phyloP scores from a whole-genome alignment of 2,797 vertebrate genomes.

The Cuniculus paca region DNA sequence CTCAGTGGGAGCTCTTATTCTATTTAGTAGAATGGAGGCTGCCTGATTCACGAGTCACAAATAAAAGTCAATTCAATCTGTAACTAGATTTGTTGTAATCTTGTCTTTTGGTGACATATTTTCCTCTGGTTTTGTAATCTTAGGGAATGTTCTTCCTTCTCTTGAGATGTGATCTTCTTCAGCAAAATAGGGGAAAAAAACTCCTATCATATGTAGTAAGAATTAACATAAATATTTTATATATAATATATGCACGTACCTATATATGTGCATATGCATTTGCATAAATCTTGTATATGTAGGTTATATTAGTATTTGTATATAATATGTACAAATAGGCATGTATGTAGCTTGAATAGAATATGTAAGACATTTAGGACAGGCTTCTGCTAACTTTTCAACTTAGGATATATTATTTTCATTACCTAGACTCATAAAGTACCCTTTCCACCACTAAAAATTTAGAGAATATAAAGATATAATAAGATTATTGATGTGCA shows the following conservation, averaged over 20 bases:
- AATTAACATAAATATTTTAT: neutral
- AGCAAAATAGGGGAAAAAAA: neutral
- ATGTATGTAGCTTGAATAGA: neutral
- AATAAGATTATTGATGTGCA: neutral
- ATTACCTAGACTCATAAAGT: neutral
- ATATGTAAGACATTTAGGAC: neutral
- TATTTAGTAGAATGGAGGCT: neutral
- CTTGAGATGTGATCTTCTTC: neutral
- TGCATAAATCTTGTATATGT: neutral
- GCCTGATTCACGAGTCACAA: neutral
- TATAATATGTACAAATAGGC: neutral
- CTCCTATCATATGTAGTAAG: neutral
- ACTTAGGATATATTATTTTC: slow-evolving; percentile 21
- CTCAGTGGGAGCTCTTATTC: neutral
- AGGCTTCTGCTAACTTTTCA: neutral
- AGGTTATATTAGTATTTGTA: neutral
- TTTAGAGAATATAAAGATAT: neutral
- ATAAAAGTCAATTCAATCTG: neutral
- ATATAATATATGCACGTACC: neutral
- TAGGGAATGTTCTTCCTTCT: neutral
- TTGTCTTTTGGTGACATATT: neutral
- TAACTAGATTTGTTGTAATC: neutral
- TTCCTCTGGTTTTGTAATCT: neutral
- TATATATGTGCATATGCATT: neutral
- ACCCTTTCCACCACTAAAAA: neutral